These are phyloP conservation scores for Melospiza melodia DNA, from an alignment of 2,113 vertebrate species.

Conservation along the genomic window DNA sequence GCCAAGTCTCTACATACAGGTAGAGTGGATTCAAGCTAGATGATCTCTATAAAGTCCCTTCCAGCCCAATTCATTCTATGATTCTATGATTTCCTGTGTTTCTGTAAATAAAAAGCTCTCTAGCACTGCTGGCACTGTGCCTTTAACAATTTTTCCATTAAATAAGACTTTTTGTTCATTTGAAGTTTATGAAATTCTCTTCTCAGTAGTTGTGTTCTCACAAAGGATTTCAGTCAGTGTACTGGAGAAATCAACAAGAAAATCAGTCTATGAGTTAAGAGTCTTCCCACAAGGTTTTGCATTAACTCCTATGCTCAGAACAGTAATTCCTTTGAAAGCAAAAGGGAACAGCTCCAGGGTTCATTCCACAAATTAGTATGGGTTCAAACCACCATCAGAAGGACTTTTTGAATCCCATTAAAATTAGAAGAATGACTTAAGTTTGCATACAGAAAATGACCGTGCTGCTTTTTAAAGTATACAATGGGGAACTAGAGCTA, in stretches of 20 bases:
- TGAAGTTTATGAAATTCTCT: neutral
- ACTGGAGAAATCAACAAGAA: neutral
- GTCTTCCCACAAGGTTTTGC: neutral
- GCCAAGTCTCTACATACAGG: neutral
- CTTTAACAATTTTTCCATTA: neutral
- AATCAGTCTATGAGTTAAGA: neutral
- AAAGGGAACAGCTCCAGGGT: neutral
- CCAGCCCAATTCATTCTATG: neutral
- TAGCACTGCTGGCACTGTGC: neutral
- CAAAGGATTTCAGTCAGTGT: neutral
- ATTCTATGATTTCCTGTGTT: neutral
- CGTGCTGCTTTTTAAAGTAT: neutral
- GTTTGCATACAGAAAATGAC: neutral
- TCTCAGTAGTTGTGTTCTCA: neutral
- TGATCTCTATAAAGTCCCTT: neutral
- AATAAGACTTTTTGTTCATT: neutral
- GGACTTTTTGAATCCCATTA: neutral
- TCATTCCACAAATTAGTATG: neutral
- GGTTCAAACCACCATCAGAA: neutral
- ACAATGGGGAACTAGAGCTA: neutral
- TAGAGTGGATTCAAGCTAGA: rapidly evolving
- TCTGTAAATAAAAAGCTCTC: neutral
- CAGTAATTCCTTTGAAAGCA: neutral
- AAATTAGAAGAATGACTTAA: neutral
- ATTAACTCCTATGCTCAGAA: neutral